Percentiles rank a stretch among this genome's conserved stretches.
Evolutionary conservation across 2,888 invertebrate genomes (phyloP).

Genomic region (Saturnia japonica): DNA sequence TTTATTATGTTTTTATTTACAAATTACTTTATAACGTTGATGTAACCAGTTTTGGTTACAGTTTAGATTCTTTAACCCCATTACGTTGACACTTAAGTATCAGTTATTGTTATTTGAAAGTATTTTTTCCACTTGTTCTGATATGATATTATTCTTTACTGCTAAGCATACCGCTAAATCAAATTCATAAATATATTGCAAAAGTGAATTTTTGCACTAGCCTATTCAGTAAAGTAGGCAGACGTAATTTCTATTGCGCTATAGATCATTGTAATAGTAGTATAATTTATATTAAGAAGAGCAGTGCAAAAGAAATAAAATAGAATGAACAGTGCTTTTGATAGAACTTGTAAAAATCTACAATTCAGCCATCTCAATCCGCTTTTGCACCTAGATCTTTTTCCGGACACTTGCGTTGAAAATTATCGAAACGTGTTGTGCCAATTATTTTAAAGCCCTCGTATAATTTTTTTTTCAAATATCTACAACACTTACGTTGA

Average conservation of each 20-base stretch:
- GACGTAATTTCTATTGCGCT: neutral
- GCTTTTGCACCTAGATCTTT: no score
- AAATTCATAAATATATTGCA: neutral
- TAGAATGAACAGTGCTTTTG: no score
- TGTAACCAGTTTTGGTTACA: neutral
- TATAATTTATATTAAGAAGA: neutral
- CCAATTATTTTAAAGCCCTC: no score
- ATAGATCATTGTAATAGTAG: neutral
- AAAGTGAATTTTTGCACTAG: no score
- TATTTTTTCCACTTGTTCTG: neutral
- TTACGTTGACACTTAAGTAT: neutral
- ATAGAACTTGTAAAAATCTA: neutral
- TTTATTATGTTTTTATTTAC: constrained; percentile 25
- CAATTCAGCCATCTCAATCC: neutral
- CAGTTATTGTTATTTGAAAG: neutral
- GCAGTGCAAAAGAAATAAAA: no score
- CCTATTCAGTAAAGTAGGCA: neutral
- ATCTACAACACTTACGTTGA: no score
- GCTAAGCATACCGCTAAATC: neutral
- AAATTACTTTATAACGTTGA: neutral
- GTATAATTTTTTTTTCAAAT: no score
- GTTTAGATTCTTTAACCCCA: neutral
- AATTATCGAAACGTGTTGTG: no score
- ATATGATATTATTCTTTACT: neutral
- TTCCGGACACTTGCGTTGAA: no score